Conservation (phyloP, 2,888 invertebrate genomes). For the Diplolepis rosae region DNA sequence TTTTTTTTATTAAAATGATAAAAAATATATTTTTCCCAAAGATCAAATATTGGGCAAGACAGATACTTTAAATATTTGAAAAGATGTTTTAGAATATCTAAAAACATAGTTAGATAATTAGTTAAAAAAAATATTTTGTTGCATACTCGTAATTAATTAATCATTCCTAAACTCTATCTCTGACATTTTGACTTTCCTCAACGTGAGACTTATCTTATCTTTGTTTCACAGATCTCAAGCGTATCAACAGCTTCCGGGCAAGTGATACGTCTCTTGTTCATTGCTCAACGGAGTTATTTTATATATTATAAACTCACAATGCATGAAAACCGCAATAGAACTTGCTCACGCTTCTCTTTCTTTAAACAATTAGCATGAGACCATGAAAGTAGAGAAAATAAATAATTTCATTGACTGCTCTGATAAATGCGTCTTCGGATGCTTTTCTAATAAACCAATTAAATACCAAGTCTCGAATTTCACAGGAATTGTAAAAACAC, state of each 20-base stretch:
- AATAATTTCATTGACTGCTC: conserved; percentile 13
- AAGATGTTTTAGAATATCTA: too few relatives aligned
- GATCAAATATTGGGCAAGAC: too few relatives aligned
- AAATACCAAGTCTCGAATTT: neutral
- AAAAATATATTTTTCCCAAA: too few relatives aligned
- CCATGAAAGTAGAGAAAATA: conserved; percentile 11
- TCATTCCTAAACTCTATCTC: neutral
- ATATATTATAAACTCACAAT: neutral
- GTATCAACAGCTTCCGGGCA: conserved; percentile 15
- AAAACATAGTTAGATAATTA: too few relatives aligned
- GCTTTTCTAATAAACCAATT: neutral
- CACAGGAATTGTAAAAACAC: too few relatives aligned
- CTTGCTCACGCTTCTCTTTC: conserved; percentile 27
- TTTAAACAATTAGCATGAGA: conserved; percentile 10
- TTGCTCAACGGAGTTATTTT: conserved; percentile 9
- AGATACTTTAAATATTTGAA: too few relatives aligned
- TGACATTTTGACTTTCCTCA: neutral
- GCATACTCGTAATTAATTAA: too few relatives aligned
- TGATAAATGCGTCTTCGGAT: conserved; percentile 10
- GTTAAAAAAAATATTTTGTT: too few relatives aligned
- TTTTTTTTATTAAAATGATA: too few relatives aligned
- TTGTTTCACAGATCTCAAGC: neutral
- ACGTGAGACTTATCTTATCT: conserved; percentile 1
- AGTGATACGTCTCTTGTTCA: conserved; percentile 7
- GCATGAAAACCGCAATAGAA: neutral